Percentiles rank a stretch among this genome's conserved stretches.
Evolutionary conservation across 2,113 vertebrate genomes (phyloP).

Genomic region (Arenaria interpres): DNA sequence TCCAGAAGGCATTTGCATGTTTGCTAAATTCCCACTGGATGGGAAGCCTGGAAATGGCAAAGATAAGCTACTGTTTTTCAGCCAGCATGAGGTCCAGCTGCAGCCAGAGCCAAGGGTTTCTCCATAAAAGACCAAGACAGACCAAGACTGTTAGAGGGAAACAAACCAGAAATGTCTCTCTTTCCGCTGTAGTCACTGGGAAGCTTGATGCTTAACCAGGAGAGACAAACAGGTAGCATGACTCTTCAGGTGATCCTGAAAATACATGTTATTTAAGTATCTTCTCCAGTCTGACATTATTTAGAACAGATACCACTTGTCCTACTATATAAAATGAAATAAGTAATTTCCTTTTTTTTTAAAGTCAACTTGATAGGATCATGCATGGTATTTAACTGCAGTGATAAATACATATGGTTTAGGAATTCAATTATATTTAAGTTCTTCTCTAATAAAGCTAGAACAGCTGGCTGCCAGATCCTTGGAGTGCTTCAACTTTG

Average conservation of each 20-base stretch:
- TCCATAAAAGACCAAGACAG: background rate
- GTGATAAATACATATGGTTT: slow-evolving; percentile 60
- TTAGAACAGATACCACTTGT: background rate
- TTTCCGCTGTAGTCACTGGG: background rate
- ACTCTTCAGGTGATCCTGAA: background rate
- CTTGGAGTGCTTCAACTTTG: slow-evolving; percentile 56
- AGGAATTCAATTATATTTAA: slow-evolving; percentile 72
- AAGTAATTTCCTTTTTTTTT: background rate
- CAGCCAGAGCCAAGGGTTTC: background rate
- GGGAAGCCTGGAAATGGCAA: background rate
- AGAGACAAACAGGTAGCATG: background rate
- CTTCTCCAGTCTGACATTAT: background rate
- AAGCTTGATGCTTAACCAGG: background rate
- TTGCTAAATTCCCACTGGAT: background rate
- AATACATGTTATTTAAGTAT: background rate
- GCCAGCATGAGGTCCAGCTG: background rate
- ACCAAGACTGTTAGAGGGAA: background rate
- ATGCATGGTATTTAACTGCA: slow-evolving; percentile 34
- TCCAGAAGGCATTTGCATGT: background rate
- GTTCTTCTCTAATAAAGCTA: slow-evolving; percentile 72
- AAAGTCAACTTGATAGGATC: slow-evolving; percentile 8
- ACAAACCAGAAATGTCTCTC: background rate
- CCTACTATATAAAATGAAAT: slow-evolving; percentile 10
- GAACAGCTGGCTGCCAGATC: slow-evolving; percentile 84
- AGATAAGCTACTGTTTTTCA: background rate